Conservation (phyloP, 2,797 vertebrate genomes). For the Psittacula derbiana region DNA sequence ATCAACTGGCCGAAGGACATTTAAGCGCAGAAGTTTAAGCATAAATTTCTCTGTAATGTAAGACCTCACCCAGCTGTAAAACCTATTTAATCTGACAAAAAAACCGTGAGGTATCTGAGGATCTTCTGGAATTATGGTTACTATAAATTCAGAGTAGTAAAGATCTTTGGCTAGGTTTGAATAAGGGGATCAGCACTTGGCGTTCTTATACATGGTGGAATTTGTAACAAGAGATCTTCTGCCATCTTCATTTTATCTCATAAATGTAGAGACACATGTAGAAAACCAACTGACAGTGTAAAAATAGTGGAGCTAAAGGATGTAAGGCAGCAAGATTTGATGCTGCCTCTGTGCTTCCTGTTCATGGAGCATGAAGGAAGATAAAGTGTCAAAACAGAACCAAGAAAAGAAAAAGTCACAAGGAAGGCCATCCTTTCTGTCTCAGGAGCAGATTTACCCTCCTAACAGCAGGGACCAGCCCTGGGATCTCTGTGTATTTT, state of each 20-base stretch:
- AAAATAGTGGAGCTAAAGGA: slow-evolving; percentile 39
- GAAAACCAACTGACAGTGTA: neutral
- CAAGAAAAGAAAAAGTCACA: neutral
- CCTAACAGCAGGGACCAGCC: neutral
- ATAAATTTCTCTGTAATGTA: slow-evolving; percentile 46
- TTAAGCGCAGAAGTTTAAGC: slow-evolving; percentile 45
- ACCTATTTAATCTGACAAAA: neutral
- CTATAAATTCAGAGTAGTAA: slow-evolving; percentile 48
- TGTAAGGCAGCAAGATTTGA: neutral
- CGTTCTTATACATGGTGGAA: neutral
- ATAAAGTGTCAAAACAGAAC: slow-evolving; percentile 37
- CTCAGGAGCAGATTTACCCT: neutral
- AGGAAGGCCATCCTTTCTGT: neutral
- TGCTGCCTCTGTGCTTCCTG: neutral
- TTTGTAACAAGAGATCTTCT: slow-evolving; percentile 27
- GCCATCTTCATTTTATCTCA: neutral
- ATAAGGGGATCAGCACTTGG: neutral
- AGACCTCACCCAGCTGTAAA: slow-evolving; percentile 37
- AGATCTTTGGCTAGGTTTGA: neutral
- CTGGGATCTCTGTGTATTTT: neutral
- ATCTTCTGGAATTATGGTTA: slow-evolving; percentile 47
- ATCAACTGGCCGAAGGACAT: neutral
- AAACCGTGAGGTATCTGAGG: neutral
- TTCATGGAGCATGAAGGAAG: neutral
- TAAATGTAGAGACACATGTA: neutral